phyloP scores from a whole-genome alignment of 2,888 invertebrate species.

The Gymnoscelis rufifasciata region DNA sequence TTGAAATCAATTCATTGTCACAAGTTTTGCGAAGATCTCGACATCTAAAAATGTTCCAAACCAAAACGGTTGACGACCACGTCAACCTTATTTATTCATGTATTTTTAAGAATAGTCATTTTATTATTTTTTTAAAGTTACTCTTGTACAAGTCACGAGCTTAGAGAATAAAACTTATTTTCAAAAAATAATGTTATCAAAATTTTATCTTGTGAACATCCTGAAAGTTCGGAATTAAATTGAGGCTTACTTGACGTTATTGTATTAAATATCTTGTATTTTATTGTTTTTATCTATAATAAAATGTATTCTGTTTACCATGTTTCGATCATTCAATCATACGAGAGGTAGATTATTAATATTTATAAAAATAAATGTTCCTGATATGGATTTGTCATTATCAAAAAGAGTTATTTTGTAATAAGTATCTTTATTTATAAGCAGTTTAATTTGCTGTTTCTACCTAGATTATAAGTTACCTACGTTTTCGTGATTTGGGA shows the following conservation, averaged over 20 bases:
- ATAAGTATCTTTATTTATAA: slow-evolving; percentile 37
- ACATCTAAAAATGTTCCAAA: slow-evolving; percentile 2
- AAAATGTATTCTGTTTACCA: background rate
- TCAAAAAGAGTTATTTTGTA: slow-evolving; percentile 37
- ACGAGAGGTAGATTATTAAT: background rate
- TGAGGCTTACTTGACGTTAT: background rate
- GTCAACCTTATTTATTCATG: background rate
- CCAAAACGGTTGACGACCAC: slow-evolving; percentile 2
- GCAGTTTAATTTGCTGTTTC: slow-evolving; percentile 3
- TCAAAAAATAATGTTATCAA: slow-evolving; percentile 15
- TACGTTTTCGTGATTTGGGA: slow-evolving; percentile 42
- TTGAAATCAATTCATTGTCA: background rate
- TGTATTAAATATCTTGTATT: slow-evolving; percentile 1
- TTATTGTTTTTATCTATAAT: background rate
- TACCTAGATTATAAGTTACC: slow-evolving; percentile 5
- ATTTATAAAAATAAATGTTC: slow-evolving; percentile 45
- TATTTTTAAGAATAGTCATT: slow-evolving; percentile 14
- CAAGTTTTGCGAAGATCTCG: slow-evolving; percentile 6
- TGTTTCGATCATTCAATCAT: background rate
- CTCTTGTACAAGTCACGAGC: slow-evolving; percentile 56
- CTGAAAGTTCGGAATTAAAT: background rate
- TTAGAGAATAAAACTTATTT: slow-evolving; percentile 45
- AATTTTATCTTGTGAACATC: background rate
- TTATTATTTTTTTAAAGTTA: slow-evolving; percentile 14
- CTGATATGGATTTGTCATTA: slow-evolving; percentile 66